These are phyloP conservation scores for Noctua janthe DNA, from an alignment of 2,888 invertebrate genomes.

Conservation along the genomic window DNA sequence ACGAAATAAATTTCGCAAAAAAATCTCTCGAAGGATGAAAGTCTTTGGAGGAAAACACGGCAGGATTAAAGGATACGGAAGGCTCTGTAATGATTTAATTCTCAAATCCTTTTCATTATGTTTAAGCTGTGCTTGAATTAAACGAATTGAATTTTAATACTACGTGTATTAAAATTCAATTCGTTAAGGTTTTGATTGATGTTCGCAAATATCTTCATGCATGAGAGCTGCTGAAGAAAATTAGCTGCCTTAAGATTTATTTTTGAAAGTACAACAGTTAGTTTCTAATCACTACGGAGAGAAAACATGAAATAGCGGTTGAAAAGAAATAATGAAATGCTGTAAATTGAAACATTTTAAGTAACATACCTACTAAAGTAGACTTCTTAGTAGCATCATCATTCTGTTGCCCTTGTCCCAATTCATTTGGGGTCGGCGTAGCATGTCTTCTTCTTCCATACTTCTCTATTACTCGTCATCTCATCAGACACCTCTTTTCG, in stretches of 20 bases:
- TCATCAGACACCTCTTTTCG: too few relatives aligned
- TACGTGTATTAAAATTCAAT: too few relatives aligned
- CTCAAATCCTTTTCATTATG: constrained; percentile 28
- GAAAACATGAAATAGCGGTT: neutral
- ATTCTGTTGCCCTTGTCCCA: too few relatives aligned
- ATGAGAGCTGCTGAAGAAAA: neutral
- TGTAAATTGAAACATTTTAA: neutral
- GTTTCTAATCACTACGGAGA: neutral
- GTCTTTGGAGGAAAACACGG: constrained; percentile 47
- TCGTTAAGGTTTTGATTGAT: neutral
- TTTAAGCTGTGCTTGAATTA: constrained; percentile 21
- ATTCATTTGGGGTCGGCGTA: too few relatives aligned
- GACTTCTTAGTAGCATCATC: too few relatives aligned
- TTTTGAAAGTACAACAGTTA: neutral
- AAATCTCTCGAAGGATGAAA: constrained; percentile 60
- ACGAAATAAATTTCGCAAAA: constrained; percentile 68
- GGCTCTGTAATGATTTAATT: constrained; percentile 37
- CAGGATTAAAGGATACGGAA: constrained; percentile 29
- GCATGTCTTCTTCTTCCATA: too few relatives aligned
- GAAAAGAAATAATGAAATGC: neutral
- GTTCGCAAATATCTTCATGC: neutral
- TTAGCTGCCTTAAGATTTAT: neutral
- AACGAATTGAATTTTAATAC: constrained; percentile 10
- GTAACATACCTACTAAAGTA: neutral
- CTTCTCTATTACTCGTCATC: too few relatives aligned